Evolutionary conservation across 2,797 vertebrate species (phyloP).

Genomic region (Pseudochaenichthys georgianus): DNA sequence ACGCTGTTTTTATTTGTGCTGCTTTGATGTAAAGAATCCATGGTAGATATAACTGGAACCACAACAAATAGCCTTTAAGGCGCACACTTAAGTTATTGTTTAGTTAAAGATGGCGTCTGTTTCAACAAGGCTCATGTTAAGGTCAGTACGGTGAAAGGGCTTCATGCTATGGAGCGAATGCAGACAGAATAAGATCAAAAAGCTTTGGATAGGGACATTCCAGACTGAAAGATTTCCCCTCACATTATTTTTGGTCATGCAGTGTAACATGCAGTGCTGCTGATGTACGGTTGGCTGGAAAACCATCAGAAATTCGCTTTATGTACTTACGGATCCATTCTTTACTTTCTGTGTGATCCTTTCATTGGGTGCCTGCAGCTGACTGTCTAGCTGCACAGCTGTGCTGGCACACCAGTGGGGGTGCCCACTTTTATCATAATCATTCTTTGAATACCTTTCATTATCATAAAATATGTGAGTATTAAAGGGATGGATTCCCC

Average conservation of each 20-base stretch:
- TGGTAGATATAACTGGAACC: constrained; percentile 38
- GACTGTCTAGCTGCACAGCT: constrained; percentile 71
- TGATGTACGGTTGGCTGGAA: constrained; percentile 39
- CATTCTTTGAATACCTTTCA: constrained; percentile 84
- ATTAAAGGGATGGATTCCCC: constrained; percentile 78
- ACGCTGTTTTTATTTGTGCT: constrained; percentile 56
- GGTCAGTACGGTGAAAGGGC: constrained; percentile 62
- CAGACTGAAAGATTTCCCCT: constrained; percentile 49
- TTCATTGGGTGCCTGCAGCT: constrained; percentile 68
- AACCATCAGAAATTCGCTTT: constrained; percentile 56
- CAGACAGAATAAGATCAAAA: constrained; percentile 67
- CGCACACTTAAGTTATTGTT: constrained; percentile 43
- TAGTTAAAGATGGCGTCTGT: constrained; percentile 53
- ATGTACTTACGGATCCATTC: constrained; percentile 63
- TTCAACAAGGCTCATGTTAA: constrained; percentile 60
- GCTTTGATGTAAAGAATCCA: constrained; percentile 73
- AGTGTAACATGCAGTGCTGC: constrained; percentile 45
- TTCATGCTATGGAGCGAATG: constrained; percentile 59
- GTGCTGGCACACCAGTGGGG: constrained; percentile 75
- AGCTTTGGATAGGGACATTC: constrained; percentile 61
- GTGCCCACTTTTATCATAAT: constrained; percentile 79
- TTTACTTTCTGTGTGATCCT: constrained; percentile 71
- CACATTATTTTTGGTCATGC: constrained; percentile 68
- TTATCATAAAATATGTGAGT: constrained; percentile 85
- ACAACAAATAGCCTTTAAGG: constrained; percentile 58